Percentiles rank a stretch among this genome's conserved stretches.
phyloP scores from a whole-genome alignment of 2,113 vertebrate genomes.

The Hiodon alosoides region DNA sequence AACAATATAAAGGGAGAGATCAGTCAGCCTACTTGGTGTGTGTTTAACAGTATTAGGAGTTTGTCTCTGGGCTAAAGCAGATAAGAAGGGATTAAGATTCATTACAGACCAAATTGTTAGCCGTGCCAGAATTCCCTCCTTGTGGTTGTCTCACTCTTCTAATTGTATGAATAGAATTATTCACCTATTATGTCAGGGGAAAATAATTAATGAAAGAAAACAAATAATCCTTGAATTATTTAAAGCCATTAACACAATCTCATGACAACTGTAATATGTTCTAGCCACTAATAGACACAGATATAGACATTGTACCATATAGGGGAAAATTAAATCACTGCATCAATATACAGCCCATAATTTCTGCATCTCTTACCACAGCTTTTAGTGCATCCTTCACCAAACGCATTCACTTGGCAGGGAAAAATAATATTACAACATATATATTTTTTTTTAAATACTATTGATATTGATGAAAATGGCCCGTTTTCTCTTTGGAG shows the following conservation, averaged over 20 bases:
- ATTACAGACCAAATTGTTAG: conserved; percentile 50
- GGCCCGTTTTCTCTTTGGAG: no score
- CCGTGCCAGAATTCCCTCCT: neutral
- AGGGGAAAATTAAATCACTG: no score
- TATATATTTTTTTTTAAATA: no score
- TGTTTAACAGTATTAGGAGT: conserved; percentile 41
- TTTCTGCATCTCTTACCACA: no score
- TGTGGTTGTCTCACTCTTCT: neutral
- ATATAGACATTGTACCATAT: no score
- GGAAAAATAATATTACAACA: no score
- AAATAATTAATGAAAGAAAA: conserved; percentile 8
- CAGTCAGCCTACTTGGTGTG: conserved; percentile 24
- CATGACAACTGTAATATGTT: neutral
- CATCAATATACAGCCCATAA: no score
- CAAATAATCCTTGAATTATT: conserved; percentile 7
- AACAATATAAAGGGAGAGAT: neutral
- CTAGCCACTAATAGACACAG: no score
- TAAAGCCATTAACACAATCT: neutral
- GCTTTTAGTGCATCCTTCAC: no score
- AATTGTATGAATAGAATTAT: conserved; percentile 11
- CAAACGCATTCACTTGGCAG: no score
- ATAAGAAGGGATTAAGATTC: conserved; percentile 64
- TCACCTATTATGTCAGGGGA: neutral
- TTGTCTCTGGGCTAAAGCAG: conserved; percentile 55
- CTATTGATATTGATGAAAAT: no score